phyloP scores from a whole-genome alignment of 1,140 invertebrate species.

The Caenorhabditis remanei region DNA sequence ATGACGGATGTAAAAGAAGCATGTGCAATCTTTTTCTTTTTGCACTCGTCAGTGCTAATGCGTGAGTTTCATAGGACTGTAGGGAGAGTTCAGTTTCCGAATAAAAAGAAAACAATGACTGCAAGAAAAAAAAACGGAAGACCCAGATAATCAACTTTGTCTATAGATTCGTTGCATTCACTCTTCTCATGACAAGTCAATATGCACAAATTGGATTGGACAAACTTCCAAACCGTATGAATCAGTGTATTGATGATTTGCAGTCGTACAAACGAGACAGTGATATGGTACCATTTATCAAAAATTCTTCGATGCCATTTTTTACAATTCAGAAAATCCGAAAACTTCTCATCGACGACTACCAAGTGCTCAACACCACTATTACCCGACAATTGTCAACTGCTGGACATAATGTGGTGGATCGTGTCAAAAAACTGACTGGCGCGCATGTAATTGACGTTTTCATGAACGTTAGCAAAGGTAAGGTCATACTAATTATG shows the following conservation, averaged over 20 bases:
- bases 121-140: neutral
- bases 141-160: constrained; percentile 56
- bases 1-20: constrained; percentile 71
- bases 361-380: constrained; percentile 63
- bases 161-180: constrained; percentile 69
- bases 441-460: constrained; percentile 66
- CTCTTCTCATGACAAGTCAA: constrained; percentile 74
- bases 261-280: constrained; percentile 75
- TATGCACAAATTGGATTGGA: constrained; percentile 75
- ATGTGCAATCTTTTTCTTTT: constrained; percentile 69
- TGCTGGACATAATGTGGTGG: constrained; percentile 66
- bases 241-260: constrained; percentile 74
- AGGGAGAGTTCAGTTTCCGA: no score
- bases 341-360: constrained; percentile 68
- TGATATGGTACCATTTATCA: constrained; percentile 65
- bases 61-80: neutral
- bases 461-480: constrained; percentile 62
- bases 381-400: constrained; percentile 58
- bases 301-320: neutral
- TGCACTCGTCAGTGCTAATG: constrained; percentile 71
- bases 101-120: no score
- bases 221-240: constrained; percentile 72
- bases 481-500: constrained; percentile 42
- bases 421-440: constrained; percentile 67
- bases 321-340: constrained; percentile 65